phyloP scores from a whole-genome alignment of 2,888 invertebrate species.

The Sepiola atlantica region DNA sequence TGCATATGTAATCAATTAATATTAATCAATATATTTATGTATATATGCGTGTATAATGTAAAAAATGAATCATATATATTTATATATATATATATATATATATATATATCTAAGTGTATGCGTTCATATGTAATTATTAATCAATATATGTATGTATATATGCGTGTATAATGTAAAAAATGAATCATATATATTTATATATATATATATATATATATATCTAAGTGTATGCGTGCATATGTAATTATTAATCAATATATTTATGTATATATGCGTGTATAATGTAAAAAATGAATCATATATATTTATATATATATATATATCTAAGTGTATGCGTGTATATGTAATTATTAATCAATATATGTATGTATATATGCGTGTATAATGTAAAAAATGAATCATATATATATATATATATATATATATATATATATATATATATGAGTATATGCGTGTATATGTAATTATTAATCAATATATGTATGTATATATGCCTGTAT shows the following conservation, averaged over 20 bases:
- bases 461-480: too few species aligned
- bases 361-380: background rate
- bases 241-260: too few species aligned
- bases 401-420: background rate
- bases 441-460: background rate
- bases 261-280: too few species aligned
- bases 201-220: background rate
- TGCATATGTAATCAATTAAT: too few species aligned
- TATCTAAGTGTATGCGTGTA: background rate
- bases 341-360: background rate
- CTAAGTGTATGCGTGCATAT: background rate
- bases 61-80: too few species aligned
- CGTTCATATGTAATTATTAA: background rate
- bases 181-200: background rate
- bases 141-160: background rate
- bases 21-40: too few species aligned
- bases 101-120: background rate
- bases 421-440: too few species aligned
- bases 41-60: too few species aligned
- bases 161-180: too few species aligned
- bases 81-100: background rate
- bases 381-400: too few species aligned
- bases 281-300: background rate
- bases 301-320: background rate
- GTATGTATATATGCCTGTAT: too few species aligned